Evolutionary conservation across 1,140 invertebrate species (phyloP).

Genomic region (Drosophila bifasciata): DNA sequence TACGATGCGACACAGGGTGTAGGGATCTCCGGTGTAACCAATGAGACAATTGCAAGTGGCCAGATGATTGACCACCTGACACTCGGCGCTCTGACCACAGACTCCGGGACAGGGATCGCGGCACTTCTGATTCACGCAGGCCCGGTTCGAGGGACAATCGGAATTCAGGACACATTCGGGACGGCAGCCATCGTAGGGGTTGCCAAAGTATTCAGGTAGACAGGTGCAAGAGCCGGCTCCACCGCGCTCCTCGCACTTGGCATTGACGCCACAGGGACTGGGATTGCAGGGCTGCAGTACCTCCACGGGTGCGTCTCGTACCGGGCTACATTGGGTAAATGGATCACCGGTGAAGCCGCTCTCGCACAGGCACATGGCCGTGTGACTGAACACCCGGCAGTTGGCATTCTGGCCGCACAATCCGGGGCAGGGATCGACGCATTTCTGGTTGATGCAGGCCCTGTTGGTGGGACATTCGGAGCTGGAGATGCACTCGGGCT

Average conservation of each 20-base stretch:
- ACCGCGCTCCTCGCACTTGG: slow-evolving; percentile 89
- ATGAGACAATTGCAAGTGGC: slow-evolving; percentile 89
- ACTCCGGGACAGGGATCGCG: slow-evolving; percentile 90
- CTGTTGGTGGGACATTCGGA: slow-evolving; percentile 92
- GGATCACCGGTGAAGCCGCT: slow-evolving; percentile 86
- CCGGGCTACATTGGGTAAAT: slow-evolving; percentile 85
- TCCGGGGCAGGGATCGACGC: slow-evolving; percentile 84
- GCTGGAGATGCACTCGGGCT: slow-evolving; percentile 91
- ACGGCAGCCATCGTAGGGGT: slow-evolving; percentile 89
- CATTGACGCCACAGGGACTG: slow-evolving; percentile 89
- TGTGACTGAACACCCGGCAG: slow-evolving; percentile 80
- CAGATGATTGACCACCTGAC: slow-evolving; percentile 89
- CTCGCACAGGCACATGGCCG: slow-evolving; percentile 84
- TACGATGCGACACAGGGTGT: slow-evolving; percentile 80
- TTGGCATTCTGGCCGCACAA: slow-evolving; percentile 70
- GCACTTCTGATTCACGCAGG: slow-evolving; percentile 91
- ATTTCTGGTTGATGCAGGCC: slow-evolving; percentile 87
- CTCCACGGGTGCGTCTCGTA: slow-evolving; percentile 85
- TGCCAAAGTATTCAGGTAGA: slow-evolving; percentile 89
- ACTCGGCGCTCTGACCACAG: slow-evolving; percentile 89
- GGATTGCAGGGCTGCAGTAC: slow-evolving; percentile 84
- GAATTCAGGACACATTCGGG: slow-evolving; percentile 91
- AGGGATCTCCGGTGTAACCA: slow-evolving; percentile 91
- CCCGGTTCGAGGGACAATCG: slow-evolving; percentile 89
- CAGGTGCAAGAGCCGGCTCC: slow-evolving; percentile 89